Evolutionary conservation across 2,113 vertebrate genomes (phyloP).

Genomic region (Tapirus terrestris): DNA sequence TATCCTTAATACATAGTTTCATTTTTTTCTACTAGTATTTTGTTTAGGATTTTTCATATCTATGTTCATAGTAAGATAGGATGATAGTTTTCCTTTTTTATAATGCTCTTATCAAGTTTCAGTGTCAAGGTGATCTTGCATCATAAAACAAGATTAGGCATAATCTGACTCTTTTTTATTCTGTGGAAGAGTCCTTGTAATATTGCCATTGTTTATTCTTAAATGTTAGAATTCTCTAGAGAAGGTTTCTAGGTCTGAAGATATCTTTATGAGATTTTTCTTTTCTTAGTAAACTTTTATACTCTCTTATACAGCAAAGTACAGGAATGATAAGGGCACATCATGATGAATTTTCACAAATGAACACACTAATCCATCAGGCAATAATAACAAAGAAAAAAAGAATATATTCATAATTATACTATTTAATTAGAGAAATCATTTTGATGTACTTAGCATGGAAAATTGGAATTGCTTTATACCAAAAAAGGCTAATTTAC

Average conservation of each 20-base stretch:
- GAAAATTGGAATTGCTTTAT: neutral
- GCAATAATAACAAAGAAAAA: neutral
- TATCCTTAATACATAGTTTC: neutral
- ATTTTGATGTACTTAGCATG: neutral
- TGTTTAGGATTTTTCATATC: neutral
- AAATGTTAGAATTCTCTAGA: neutral
- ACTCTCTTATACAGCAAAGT: neutral
- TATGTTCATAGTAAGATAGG: neutral
- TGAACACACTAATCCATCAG: neutral
- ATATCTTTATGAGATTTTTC: neutral
- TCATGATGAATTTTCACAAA: neutral
- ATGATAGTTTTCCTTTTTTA: neutral
- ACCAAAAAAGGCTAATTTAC: neutral
- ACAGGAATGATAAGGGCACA: neutral
- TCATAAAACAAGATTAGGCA: neutral
- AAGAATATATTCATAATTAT: neutral
- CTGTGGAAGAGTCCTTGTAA: neutral
- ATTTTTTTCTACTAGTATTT: neutral
- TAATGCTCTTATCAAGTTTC: neutral
- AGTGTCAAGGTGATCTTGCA: neutral
- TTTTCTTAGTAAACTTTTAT: neutral
- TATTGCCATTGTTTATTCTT: neutral
- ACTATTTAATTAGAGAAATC: slow-evolving; percentile 26
- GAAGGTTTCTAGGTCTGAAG: neutral
- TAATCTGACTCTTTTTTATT: neutral